These are phyloP conservation scores for Triops longicaudatus DNA, from an alignment of 1,140 invertebrate genomes.

Conservation along the genomic window DNA sequence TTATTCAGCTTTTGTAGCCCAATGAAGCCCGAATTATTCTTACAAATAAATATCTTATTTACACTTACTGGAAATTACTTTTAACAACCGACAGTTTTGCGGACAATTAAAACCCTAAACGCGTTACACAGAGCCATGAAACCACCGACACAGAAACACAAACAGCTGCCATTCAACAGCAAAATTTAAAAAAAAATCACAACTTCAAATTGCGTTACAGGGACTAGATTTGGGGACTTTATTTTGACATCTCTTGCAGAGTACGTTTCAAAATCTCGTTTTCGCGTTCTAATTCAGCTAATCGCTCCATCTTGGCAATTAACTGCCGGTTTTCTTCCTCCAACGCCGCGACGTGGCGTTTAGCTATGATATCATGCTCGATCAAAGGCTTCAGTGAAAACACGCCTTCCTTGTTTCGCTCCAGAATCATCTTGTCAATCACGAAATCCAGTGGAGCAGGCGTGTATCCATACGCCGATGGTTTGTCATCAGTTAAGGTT, in stretches of 20 bases:
- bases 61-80: background rate
- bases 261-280: background rate
- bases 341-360: background rate
- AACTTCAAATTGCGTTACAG: background rate
- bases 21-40: background rate
- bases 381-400: background rate
- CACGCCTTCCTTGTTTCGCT: background rate
- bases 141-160: background rate
- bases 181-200: background rate
- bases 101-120: background rate
- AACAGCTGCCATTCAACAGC: background rate
- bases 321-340: background rate
- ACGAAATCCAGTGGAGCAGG: background rate
- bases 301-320: background rate
- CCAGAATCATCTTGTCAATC: background rate
- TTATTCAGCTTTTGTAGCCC: background rate
- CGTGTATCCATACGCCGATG: background rate
- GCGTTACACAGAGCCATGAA: background rate
- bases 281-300: background rate
- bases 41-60: background rate
- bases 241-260: background rate
- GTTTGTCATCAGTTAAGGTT: background rate
- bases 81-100: background rate
- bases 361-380: background rate
- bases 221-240: background rate